Evolutionary conservation across 2,797 vertebrate genomes (phyloP).

Genomic region (Pempheris klunzingeri): DNA sequence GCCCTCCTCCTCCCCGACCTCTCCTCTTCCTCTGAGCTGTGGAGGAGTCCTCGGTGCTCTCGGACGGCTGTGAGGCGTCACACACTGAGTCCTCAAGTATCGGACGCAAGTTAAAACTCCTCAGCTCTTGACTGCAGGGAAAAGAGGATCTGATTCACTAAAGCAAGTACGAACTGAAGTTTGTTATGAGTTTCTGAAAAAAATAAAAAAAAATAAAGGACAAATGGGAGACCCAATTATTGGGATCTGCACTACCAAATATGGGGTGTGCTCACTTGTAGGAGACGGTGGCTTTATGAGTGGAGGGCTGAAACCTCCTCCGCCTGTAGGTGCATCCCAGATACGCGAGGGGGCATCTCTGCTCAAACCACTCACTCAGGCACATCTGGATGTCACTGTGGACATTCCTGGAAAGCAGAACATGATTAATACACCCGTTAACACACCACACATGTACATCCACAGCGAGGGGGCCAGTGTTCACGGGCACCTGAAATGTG

Average conservation of each 20-base stretch:
- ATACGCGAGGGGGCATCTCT: conserved; percentile 94
- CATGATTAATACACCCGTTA: not conserved
- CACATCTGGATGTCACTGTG: conserved; percentile 93
- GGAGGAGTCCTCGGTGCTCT: conserved; percentile 21
- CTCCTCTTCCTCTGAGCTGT: conserved; percentile 18
- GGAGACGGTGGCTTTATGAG: conserved; percentile 86
- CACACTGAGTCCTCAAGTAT: conserved; percentile 39
- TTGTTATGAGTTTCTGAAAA: not conserved
- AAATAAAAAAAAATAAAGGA: no score
- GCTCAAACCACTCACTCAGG: conserved; percentile 93
- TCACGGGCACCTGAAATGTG: conserved; percentile 87
- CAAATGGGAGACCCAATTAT: not conserved
- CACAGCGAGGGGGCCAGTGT: not conserved
- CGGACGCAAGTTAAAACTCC: conserved; percentile 73
- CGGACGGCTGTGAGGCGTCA: not conserved
- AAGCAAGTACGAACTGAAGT: not conserved
- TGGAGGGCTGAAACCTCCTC: conserved; percentile 89
- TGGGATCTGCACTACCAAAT: no score
- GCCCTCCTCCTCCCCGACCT: conserved; percentile 48
- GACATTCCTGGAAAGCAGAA: conserved; percentile 84
- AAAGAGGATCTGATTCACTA: not conserved
- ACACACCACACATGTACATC: not conserved
- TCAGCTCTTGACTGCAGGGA: conserved; percentile 67
- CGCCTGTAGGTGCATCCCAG: conserved; percentile 94
- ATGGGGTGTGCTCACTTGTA: conserved; percentile 85